Evolutionary conservation across 2,113 vertebrate species (phyloP), one percentile per base, ranked within the genome.

Genomic region (Dromiciops gliroides): DNA sequence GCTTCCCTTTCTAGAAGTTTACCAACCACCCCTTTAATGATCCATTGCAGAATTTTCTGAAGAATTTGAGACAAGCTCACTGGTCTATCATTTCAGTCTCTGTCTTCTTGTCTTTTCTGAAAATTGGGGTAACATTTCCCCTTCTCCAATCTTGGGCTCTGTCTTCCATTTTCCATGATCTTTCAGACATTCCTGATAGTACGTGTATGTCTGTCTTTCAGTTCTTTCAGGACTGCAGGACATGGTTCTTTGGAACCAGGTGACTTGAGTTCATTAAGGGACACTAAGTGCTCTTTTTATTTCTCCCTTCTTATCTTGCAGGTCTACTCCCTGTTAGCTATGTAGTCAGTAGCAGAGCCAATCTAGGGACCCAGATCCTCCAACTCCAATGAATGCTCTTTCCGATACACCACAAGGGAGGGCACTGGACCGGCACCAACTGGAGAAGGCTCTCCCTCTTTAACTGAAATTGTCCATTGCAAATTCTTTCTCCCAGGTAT

Each of bases 401-500:
- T 44, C 37, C 67, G 22, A 16, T 75, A 19, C 1, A 44, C 16
- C 67, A n/a, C 14, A 16, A 19, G 31, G 28, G 56, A 75, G 16
- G 67, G 5, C 6, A 9, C 37, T 44, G 67, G 16, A 75, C 67
- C 37, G 0, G 44, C 9, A 12, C 25, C 44, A 47, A 90, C 92
- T 96, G 48, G 96, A 0, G 0, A 53, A 92, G 50, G 44, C 49
- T 67, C 28, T 50, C 8, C 56, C 48, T 52, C 16, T 5, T 37
- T n/a, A 44, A n/a, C 14, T 75, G 37, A n/a, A 60, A 75, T 60
- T 47, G 47, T 37, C 16, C 24, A 50, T 7, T 56, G 83, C 11
- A n/a, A n/a, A 19, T 10, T 22, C 26, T n/a, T 16, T 75, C 67
- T 75, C 67, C 12, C 94, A 99, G 99, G 99, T 96, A 99, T 99